Evolutionary conservation across 2,888 invertebrate species (phyloP), one percentile per base, ranked within the genome.

Genomic region (Eilema caniola): DNA sequence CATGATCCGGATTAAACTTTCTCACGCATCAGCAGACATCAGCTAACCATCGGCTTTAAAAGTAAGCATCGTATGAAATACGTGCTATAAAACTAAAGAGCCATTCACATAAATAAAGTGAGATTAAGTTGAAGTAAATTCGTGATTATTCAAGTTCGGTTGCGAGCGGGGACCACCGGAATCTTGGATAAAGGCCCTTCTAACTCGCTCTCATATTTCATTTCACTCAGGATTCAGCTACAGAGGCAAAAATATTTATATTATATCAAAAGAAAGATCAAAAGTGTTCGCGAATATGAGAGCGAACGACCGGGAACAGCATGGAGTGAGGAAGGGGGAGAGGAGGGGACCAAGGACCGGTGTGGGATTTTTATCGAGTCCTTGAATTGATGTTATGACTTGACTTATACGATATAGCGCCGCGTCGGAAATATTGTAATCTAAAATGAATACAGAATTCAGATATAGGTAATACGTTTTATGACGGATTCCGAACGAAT

Each of bases 201-300:
- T 78, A 78, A 77, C 81, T 76, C 75, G 74, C 76, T 77, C 78
- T 85, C 87, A 87, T 89, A 90, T 90, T 90, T 88, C 89, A 91
- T 91, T 90, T 87, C 87, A 84, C 83, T 85, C 86, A 87, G 88
- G 87, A 90, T 92, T 88, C 86, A 84, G 88, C 83, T 86, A 86
- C 84, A 79, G 82, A 86, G 86, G 89, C 85, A 88, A 91, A 91
- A 91, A 92, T 91, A 89, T 92, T 92, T 91, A 89, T 90, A 89
- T 90, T 86, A 86, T 91, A 91, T 90, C 89, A 90, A 91, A 92
- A 88, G 91, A 87, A 90, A 92, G 91, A 93, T 93, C 91, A 92
- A 92, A 91, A 90, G 90, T 88, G 86, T 85, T 89, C 83, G 84
- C 83, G 80, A 86, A 83, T 82, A 79, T 77, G 78, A 75, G 73